phyloP scores from a whole-genome alignment of 2,797 vertebrate species.

The Gallinago stenura region DNA sequence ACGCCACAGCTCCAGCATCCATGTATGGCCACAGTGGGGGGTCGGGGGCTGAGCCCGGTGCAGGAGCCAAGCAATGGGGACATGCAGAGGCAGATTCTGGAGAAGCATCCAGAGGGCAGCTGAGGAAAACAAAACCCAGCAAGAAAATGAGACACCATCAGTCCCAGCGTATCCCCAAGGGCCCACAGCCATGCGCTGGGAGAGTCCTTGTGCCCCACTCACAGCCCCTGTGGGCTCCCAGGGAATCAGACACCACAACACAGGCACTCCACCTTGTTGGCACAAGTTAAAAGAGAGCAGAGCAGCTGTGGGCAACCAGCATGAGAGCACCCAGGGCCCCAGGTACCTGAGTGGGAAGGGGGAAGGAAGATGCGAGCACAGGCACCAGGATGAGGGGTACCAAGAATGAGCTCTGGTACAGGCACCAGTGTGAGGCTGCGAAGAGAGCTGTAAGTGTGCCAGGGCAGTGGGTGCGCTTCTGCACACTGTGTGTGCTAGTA shows the following conservation, averaged over 20 bases:
- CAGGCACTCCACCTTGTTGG: slow-evolving; percentile 36
- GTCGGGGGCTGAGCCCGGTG: neutral
- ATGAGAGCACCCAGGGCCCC: slow-evolving; percentile 2
- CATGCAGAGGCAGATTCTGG: neutral
- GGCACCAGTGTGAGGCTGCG: slow-evolving; percentile 57
- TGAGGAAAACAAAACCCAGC: slow-evolving; percentile 8
- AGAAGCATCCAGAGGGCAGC: neutral
- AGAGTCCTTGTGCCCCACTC: neutral
- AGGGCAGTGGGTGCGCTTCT: slow-evolving; percentile 18
- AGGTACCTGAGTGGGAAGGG: slow-evolving; percentile 32
- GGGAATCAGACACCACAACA: slow-evolving; percentile 6
- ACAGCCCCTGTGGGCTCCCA: neutral
- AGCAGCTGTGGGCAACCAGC: neutral
- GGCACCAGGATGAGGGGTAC: slow-evolving; percentile 39
- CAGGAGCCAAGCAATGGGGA: neutral
- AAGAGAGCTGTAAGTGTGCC: neutral
- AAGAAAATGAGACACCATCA: slow-evolving; percentile 4
- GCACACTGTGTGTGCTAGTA: slow-evolving; percentile 31
- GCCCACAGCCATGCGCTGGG: neutral
- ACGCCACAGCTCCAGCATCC: neutral
- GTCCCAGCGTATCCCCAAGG: slow-evolving; percentile 13
- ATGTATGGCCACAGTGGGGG: accelerated
- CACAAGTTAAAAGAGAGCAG: slow-evolving; percentile 47
- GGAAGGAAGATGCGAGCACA: neutral
- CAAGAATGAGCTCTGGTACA: slow-evolving; percentile 26